Base-by-base conservation (phyloP, 2,113 vertebrate species). In the Hippocampus guttulatus region DNA sequence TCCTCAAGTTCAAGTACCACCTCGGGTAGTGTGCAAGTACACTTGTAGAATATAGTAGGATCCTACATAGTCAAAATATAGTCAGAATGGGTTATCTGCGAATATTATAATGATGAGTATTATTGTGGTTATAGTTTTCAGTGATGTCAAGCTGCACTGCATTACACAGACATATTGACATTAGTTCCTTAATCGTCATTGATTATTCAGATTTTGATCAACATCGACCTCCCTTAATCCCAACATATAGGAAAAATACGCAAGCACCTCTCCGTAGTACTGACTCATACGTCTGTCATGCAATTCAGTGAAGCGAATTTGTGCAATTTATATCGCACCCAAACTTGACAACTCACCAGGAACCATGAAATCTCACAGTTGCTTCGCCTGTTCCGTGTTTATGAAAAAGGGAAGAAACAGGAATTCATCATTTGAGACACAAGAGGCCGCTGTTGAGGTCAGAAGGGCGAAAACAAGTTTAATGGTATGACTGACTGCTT, bases 371-470 rank as follows among this genome's bases (percentile, higher is more conserved):
- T 45, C 8, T 20, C 21, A 10, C 8, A 40, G 10, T 40, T 40
- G 6, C 33, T 8, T 40, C 18, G 20, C 16, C 33, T 40, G n/a
- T 55, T 55, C 54, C 21, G 7, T 16, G 2, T 20, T 61, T 9
- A 25, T 33, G 33, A 7, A 16, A 38, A 61, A 61, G 1, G 30
- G 15, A 25, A 27, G 25, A 33, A 60, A 5, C 2, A 21, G 33
- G 18, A 40, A 21, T 64, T 23, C 14, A 30, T 41, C 7, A 23
- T 16, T 9, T 54, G 69, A 57, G 71, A 81, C 89, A 72, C 83
- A 71, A 85, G 90, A 78, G 87, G 90, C 75, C 90, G 85, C 88
- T 85, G 74, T 82, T 79, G 86, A 82, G 83, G 79, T 77, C 73
- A 85, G 79, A 76, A 78, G 74, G 81, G 70, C 69, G 62, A 82